Conservation (phyloP, 1,140 invertebrate genomes). For the Pissodes strobi region DNA sequence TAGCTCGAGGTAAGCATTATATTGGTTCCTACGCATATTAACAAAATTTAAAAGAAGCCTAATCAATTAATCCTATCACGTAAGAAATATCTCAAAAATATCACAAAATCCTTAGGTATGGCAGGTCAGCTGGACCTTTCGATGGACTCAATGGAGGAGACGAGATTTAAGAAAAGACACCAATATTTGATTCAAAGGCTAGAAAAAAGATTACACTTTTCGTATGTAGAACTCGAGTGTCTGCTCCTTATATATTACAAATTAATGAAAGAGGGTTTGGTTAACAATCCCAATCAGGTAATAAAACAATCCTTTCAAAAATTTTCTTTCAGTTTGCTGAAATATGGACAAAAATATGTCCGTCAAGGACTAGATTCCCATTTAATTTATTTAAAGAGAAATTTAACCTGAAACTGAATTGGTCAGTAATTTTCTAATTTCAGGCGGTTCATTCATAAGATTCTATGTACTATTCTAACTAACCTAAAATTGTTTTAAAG, state of each 20-base stretch:
- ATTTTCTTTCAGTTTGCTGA: too few species aligned
- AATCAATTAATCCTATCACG: not conserved
- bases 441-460: too few species aligned
- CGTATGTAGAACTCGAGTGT: conserved; percentile 58
- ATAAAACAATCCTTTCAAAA: too few species aligned
- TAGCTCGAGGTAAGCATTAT: conserved; percentile 14
- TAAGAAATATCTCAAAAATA: not conserved
- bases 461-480: too few species aligned
- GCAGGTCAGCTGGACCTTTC: conserved; percentile 54
- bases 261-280: conserved; percentile 53
- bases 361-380: too few species aligned
- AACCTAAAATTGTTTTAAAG: too few species aligned
- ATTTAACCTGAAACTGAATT: too few species aligned
- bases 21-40: too few species aligned
- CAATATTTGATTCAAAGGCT: conserved; percentile 57
- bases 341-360: too few species aligned
- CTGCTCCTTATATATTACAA: conserved; percentile 54
- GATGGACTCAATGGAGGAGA: conserved; percentile 62
- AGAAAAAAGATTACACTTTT: conserved; percentile 56
- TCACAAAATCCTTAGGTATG: conserved; percentile 10
- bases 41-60: not conserved
- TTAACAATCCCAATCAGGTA: conserved; percentile 42
- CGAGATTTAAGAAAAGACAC: conserved; percentile 61
- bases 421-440: too few species aligned
- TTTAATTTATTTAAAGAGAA: too few species aligned